Base-by-base conservation (phyloP, 2,888 invertebrate genomes). In the Diogma glabrata region DNA sequence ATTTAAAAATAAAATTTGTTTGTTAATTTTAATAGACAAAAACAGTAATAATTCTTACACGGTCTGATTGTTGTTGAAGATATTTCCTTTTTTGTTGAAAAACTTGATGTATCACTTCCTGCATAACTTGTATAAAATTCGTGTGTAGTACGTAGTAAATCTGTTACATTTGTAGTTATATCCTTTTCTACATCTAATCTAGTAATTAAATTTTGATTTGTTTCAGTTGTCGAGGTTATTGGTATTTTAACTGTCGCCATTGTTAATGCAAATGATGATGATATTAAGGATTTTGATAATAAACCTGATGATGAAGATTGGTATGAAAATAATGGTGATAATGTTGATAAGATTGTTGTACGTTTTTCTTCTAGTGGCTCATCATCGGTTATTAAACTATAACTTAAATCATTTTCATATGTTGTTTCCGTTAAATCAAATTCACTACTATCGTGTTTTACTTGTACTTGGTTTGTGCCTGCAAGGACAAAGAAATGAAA, bases 61-160 rank as follows among this genome's bases (percentile, higher is more conserved):
- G 46, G 46, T 46, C 46, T 46, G 24, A 46, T 26, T 16, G 46
- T 46, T 9, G 46, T 46, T 26, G 43, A 23, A 22, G 43, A 22
- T 22, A 23, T 43, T 22, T 43, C 43, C 22, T 23, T 20, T 43
- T 43, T 43, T 43, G 43, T 43, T 43, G 43, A 43, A 43, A 43
- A 22, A 43, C 43, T 43, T n/a, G 22, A 22, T 43, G 22, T 23
- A 23, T 43, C 43, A n/a, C 43, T 23, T 14, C 43, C 43, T 5
- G 43, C 20, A 43, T 14, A 20, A 4, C 22, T 22, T 43, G 43
- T 22, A 22, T 22, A 43, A 43, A 43, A 43, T 43, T 43, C 43
- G 20, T 22, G 23, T 43, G 43, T 43, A 22, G 43, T 43, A 7
- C 43, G 20, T 22, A 23, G 14, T 22, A 14, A 43, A 22, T 43